Evolutionary conservation across 2,888 invertebrate species (phyloP), one percentile per base, ranked within the genome.

Genomic region (Caenorhabditis wallacei): DNA sequence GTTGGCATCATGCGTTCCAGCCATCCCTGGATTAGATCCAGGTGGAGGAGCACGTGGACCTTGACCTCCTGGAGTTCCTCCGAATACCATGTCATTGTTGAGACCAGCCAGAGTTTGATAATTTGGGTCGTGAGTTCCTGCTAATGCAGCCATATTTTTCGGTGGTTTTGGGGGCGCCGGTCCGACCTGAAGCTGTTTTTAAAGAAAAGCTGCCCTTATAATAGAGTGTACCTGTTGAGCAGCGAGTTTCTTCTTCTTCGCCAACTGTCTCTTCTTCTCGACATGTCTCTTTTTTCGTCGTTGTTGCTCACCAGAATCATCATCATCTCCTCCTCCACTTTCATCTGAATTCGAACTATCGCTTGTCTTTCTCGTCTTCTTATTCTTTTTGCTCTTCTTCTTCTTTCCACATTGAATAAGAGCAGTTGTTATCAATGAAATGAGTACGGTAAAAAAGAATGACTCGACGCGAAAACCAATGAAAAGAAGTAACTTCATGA

Each of bases 21-120:
- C 74, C 74, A 74, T 74, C 20, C 74, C 74, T 5, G 64, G 64
- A n/a, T 63, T 63, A 3, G 72, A 18, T 11, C 72, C 72, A 30
- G 72, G 24, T 22, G 72, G 72, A 20, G 72, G 72, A 0, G 63
- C 61, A 40, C 54, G 63, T 1, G 72, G 72, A n/a, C 48, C 71
- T 18, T 16, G 24, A 1, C 20, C 53, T n/a, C 37, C 53, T 11
- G 16, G 35, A 8, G 18, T 20, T 7, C 16, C 16, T 16, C 61
- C 71, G 16, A 61, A 59, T 1, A 71, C 48, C 13, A 53, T 37
- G 26, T 71, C 71, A 61, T 61, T 61, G 26, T 71, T 71, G 4
- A 71, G 8, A 1, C 71, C 71, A 13, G 61, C 71, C 11, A 71
- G 18, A 4, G 71, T 71, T 35, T 71, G 71, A 54, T 74, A 74